Conservation (phyloP, 1,140 invertebrate genomes). For the Heliconius melpomene region DNA sequence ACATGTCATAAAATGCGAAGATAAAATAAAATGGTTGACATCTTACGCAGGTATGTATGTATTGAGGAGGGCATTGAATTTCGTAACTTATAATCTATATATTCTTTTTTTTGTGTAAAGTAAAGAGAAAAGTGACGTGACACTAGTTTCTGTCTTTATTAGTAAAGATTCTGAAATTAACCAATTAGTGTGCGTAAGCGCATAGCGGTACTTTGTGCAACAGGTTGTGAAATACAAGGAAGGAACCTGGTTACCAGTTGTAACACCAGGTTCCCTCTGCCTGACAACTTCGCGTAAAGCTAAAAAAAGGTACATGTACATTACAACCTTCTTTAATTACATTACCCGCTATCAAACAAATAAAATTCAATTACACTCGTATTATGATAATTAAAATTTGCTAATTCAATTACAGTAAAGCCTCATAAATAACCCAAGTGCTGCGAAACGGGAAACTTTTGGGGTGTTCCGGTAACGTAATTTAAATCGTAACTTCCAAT, state of each 20-base stretch:
- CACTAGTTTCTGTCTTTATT: background rate
- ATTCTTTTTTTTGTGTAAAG: background rate
- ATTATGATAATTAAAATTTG: constrained; percentile 12
- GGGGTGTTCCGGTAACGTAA: background rate
- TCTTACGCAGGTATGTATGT: background rate
- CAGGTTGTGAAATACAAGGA: too few relatives aligned
- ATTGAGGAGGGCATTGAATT: background rate
- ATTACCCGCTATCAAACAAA: background rate
- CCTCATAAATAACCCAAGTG: background rate
- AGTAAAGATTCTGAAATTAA: background rate
- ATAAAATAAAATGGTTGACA: constrained; percentile 9
- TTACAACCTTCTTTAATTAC: background rate
- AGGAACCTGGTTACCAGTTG: too few relatives aligned
- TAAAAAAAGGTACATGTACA: background rate
- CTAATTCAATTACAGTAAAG: constrained; percentile 6
- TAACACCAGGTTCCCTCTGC: too few relatives aligned
- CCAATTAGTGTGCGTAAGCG: too few relatives aligned
- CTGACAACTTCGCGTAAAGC: background rate
- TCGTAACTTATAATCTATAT: background rate
- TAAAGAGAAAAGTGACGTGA: background rate
- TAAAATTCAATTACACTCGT: background rate
- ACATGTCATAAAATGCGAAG: background rate
- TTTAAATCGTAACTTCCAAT: background rate
- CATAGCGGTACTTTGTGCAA: too few relatives aligned
- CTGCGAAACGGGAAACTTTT: background rate